phyloP scores from a whole-genome alignment of 2,888 invertebrate genomes.

The Spodoptera picta region DNA sequence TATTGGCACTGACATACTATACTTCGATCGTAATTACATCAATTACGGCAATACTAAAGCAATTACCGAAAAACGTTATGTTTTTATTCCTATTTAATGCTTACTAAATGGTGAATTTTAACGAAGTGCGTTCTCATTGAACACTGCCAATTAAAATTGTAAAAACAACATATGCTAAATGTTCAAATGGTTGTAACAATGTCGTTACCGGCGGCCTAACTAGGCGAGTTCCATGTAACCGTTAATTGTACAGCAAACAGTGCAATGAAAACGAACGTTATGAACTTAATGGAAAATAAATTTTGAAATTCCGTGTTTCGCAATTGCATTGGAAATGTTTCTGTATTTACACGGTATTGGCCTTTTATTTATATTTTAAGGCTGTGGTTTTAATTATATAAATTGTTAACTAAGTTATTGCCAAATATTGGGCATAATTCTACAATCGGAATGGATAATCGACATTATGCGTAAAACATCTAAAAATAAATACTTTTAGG shows the following conservation, averaged over 20 bases:
- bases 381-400: neutral
- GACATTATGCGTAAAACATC: too few species aligned
- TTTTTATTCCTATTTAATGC: constrained; percentile 58
- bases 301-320: constrained; percentile 39
- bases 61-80: constrained; percentile 54
- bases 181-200: constrained; percentile 80
- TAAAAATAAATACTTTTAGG: too few species aligned
- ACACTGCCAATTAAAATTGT: constrained; percentile 75
- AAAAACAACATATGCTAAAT: constrained; percentile 76
- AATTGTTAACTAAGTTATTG: neutral
- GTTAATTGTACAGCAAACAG: constrained; percentile 77
- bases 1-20: constrained; percentile 42
- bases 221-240: constrained; percentile 68
- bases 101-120: constrained; percentile 56
- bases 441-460: too few species aligned
- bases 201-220: constrained; percentile 82
- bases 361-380: constrained; percentile 18
- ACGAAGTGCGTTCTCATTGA: constrained; percentile 66
- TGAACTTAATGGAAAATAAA: constrained; percentile 44
- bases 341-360: constrained; percentile 24
- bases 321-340: constrained; percentile 40
- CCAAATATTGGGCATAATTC: too few species aligned
- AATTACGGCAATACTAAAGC: constrained; percentile 44
- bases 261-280: constrained; percentile 56
- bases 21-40: constrained; percentile 32